Conservation (phyloP, 1,140 invertebrate genomes). For the Drosophila sturtevanti region DNA sequence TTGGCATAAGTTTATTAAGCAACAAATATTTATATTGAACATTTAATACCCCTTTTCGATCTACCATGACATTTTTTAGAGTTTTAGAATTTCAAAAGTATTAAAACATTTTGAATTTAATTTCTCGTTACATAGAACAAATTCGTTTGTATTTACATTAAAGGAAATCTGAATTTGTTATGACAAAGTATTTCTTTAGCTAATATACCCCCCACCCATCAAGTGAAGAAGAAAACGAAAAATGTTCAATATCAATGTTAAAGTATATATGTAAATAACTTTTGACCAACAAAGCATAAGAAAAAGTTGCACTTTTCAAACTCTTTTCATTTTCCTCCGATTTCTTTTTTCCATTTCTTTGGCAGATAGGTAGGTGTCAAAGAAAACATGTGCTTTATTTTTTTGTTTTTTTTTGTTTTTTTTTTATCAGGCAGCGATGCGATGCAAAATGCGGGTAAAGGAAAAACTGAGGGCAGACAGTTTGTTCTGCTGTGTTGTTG, state of each 20-base stretch:
- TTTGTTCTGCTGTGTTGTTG: background rate
- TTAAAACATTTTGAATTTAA: too few species aligned
- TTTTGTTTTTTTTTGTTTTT: too few species aligned
- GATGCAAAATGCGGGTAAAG: background rate
- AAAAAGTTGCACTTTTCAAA: background rate
- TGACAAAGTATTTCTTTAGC: too few species aligned
- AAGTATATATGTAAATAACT: conserved; percentile 17
- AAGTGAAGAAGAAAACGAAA: conserved; percentile 17
- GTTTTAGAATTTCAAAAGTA: too few species aligned
- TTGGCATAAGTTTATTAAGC: background rate
- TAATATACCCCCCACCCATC: too few species aligned
- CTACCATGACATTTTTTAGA: too few species aligned
- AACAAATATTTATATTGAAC: background rate
- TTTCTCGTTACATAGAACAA: too few species aligned
- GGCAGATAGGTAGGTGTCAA: conserved; percentile 12
- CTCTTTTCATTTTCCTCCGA: background rate
- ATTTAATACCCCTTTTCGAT: background rate
- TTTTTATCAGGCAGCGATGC: conserved; percentile 7
- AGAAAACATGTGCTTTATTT: conserved; percentile 19
- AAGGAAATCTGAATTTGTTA: too few species aligned
- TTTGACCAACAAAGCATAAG: conserved; percentile 21
- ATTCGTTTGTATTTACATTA: too few species aligned
- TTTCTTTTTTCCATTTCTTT: conserved; percentile 6
- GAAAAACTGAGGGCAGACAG: background rate
- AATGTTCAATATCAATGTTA: conserved; percentile 16